These are phyloP conservation scores for Clanis bilineata DNA, from an alignment of 2,888 invertebrate species.

Conservation along the genomic window DNA sequence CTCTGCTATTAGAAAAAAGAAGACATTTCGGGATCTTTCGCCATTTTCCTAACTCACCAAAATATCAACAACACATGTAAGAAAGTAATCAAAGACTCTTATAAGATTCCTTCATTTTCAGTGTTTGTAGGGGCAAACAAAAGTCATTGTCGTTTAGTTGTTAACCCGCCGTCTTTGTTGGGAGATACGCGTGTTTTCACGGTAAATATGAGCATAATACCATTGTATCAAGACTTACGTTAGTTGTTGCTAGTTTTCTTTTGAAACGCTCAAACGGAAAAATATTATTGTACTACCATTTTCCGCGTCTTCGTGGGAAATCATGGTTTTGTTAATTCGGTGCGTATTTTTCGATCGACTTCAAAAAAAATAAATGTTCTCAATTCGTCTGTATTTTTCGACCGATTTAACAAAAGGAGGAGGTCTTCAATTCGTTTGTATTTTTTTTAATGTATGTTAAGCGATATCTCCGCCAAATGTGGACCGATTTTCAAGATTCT, in stretches of 20 bases:
- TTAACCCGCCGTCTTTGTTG: neutral
- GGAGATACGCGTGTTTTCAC: neutral
- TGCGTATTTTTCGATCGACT: too few relatives aligned
- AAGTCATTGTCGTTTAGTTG: slow-evolving; percentile 10
- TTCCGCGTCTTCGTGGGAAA: too few relatives aligned
- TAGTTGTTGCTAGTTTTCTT: neutral
- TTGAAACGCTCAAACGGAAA: neutral
- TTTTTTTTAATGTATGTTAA: too few relatives aligned
- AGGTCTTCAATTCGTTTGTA: too few relatives aligned
- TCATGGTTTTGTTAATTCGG: neutral
- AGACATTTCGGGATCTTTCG: neutral
- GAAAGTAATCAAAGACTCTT: slow-evolving; percentile 6
- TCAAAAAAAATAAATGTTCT: too few relatives aligned
- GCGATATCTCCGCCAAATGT: too few relatives aligned
- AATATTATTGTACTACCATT: too few relatives aligned
- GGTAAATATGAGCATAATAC: neutral
- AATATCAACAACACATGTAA: neutral
- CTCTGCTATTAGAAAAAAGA: neutral
- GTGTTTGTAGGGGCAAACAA: neutral
- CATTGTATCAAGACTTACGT: neutral
- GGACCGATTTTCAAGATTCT: too few relatives aligned
- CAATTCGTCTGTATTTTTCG: too few relatives aligned
- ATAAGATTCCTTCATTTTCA: neutral
- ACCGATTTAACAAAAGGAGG: too few relatives aligned
- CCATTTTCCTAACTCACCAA: neutral